These are phyloP conservation scores for Meleagris gallopavo DNA, from an alignment of 2,113 vertebrate genomes.

Conservation along the genomic window DNA sequence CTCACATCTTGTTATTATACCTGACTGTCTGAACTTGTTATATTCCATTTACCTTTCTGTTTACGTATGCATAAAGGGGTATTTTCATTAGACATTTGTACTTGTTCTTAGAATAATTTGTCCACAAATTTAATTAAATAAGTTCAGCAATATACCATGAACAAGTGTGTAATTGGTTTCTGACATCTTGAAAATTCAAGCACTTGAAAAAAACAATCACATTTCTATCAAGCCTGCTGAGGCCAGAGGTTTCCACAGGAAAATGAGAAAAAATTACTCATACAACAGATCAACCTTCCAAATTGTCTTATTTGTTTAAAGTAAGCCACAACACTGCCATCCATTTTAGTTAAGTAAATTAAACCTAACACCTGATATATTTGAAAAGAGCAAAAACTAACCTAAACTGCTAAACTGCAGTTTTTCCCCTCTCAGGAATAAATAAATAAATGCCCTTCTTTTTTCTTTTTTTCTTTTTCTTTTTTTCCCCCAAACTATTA, in stretches of 20 bases:
- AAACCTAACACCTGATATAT: neutral
- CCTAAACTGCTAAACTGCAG: neutral
- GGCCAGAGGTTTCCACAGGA: neutral
- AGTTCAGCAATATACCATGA: neutral
- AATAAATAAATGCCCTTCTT: neutral
- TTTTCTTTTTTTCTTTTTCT: no score
- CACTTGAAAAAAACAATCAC: neutral
- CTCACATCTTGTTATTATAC: neutral
- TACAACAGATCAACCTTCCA: neutral
- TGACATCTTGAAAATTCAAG: neutral
- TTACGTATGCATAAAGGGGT: neutral
- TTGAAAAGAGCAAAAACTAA: neutral
- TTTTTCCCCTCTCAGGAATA: neutral
- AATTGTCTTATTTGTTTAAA: neutral
- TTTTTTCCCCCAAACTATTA: no score
- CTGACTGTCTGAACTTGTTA: neutral
- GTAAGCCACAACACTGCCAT: neutral
- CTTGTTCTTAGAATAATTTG: neutral
- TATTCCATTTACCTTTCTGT: neutral
- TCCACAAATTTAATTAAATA: neutral
- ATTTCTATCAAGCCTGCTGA: neutral
- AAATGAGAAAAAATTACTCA: neutral
- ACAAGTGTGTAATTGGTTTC: neutral
- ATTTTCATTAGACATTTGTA: neutral
- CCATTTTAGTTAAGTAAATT: neutral